phyloP scores from a whole-genome alignment of 2,113 vertebrate species.

The Sylvia atricapilla region DNA sequence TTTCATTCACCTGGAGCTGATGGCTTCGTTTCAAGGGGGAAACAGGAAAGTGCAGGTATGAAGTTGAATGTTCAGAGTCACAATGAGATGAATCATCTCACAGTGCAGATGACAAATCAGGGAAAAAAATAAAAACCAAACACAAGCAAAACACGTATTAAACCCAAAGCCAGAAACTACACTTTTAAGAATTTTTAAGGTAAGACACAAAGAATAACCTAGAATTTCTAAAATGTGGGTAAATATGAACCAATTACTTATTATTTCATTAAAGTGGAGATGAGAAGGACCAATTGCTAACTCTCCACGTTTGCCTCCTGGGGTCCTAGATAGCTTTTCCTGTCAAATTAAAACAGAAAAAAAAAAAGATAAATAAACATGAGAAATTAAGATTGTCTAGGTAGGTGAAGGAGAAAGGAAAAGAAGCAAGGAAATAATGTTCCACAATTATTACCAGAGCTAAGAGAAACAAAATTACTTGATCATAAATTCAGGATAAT shows the following conservation, averaged over 20 bases:
- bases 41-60: not conserved
- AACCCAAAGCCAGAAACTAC: constrained; percentile 30
- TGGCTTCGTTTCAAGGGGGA: not conserved
- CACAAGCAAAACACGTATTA: not conserved
- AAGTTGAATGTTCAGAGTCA: not conserved
- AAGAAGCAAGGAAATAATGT: constrained; percentile 73
- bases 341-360: constrained; percentile 77
- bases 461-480: constrained; percentile 84
- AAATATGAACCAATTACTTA: constrained; percentile 82
- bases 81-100: not conserved
- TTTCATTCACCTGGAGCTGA: not conserved
- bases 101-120: not conserved
- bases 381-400: constrained; percentile 80
- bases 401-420: constrained; percentile 66
- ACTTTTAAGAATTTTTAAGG: constrained; percentile 45
- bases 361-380: constrained; percentile 80
- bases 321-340: constrained; percentile 78
- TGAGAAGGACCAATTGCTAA: constrained; percentile 75
- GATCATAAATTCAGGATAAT: constrained; percentile 84
- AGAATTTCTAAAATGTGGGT: constrained; percentile 66
- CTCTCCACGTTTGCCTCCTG: constrained; percentile 76
- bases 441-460: constrained; percentile 78
- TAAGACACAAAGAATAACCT: constrained; percentile 46
- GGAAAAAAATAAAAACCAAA: not conserved
- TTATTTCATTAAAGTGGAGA: constrained; percentile 79